Percentiles rank a stretch among this genome's conserved stretches.
Evolutionary conservation across 2,113 vertebrate species (phyloP).

Genomic region (Stigmatopora nigra): DNA sequence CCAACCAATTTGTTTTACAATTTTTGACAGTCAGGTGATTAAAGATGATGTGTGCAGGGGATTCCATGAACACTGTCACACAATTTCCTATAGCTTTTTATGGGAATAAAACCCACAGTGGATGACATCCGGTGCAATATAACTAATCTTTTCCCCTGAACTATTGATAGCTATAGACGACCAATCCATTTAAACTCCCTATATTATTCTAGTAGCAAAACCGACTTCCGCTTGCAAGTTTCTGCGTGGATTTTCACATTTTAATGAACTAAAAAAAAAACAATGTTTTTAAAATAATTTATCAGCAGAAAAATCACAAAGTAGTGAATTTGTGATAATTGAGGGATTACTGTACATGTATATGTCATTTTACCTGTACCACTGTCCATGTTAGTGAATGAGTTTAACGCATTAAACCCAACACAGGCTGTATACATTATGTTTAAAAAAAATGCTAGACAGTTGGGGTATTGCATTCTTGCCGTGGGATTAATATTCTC

Average conservation of each 20-base stretch:
- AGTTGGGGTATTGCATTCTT: constrained; percentile 19
- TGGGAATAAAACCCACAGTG: constrained; percentile 7
- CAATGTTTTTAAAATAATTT: too few species aligned
- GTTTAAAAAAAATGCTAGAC: neutral
- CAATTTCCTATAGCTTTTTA: constrained; percentile 7
- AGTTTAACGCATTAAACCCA: too few species aligned
- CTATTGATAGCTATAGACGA: neutral
- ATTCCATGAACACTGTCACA: neutral
- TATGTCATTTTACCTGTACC: too few species aligned
- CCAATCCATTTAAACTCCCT: neutral
- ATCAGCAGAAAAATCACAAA: too few species aligned
- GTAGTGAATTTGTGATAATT: too few species aligned
- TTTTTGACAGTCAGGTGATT: constrained; percentile 30
- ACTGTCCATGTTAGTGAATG: too few species aligned
- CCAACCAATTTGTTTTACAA: constrained; percentile 38
- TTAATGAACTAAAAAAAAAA: too few species aligned
- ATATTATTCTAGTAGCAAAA: too few species aligned
- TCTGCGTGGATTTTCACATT: too few species aligned
- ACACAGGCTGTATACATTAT: constrained; percentile 2
- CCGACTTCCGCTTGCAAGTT: too few species aligned
- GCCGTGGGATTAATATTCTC: constrained; percentile 31
- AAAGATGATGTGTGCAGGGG: constrained; percentile 13
- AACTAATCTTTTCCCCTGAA: too few species aligned
- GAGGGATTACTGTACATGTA: too few species aligned
- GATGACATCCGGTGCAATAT: neutral